These are phyloP conservation scores for Sylvietta virens DNA, from an alignment of 2,113 vertebrate species.

Conservation along the genomic window DNA sequence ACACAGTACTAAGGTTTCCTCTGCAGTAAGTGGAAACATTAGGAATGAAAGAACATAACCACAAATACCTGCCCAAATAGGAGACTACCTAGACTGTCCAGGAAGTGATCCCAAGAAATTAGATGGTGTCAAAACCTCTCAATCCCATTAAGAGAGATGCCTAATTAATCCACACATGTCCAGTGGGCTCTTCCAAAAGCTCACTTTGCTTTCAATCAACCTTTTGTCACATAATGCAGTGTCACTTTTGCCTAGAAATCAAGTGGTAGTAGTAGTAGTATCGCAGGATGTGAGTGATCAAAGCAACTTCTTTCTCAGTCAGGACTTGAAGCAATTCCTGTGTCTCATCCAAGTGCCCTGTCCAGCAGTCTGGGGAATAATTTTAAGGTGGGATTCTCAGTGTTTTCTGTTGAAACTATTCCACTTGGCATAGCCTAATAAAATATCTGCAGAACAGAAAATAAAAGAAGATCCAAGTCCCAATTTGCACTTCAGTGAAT, in stretches of 20 bases:
- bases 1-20: background rate
- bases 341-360: background rate
- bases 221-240: background rate
- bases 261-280: background rate
- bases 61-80: background rate
- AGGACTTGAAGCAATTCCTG: background rate
- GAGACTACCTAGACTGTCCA: background rate
- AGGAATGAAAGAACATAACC: background rate
- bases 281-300: background rate
- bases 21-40: background rate
- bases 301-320: background rate
- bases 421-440: background rate
- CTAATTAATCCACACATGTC: background rate
- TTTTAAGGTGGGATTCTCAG: background rate
- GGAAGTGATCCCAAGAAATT: background rate
- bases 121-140: background rate
- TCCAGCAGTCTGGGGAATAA: background rate
- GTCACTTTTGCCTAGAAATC: background rate
- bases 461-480: background rate
- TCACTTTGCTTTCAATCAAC: fast-evolving
- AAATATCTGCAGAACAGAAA: background rate
- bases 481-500: background rate
- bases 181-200: background rate
- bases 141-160: background rate
- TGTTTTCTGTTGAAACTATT: background rate